Percentiles rank a stretch among this genome's conserved stretches.
Evolutionary conservation across 2,888 invertebrate genomes (phyloP).

Genomic region (Campopleginae sp.): DNA sequence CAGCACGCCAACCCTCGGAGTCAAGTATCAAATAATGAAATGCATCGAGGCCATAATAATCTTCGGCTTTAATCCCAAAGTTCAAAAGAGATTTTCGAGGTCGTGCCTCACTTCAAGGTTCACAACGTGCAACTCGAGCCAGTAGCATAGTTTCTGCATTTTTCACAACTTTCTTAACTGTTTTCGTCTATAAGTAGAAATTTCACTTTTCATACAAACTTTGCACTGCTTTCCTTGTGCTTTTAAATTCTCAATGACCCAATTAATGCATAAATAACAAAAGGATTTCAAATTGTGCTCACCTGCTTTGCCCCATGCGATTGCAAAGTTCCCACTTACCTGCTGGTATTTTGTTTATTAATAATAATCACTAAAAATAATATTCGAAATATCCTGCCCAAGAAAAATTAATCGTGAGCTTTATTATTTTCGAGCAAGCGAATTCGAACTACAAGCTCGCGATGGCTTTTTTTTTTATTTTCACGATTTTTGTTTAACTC

Average conservation of each 20-base stretch:
- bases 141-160: neutral
- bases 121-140: constrained; percentile 12
- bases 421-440: neutral
- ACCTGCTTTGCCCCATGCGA: neutral
- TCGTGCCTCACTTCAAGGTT: constrained; percentile 30
- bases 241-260: neutral
- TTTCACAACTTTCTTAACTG: neutral
- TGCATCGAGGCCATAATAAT: constrained; percentile 15
- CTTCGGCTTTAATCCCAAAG: constrained; percentile 23
- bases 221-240: neutral
- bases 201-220: neutral
- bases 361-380: neutral
- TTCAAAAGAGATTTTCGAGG: constrained; percentile 40
- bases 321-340: neutral
- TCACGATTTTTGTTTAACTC: neutral
- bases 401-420: neutral
- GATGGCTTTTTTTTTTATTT: neutral
- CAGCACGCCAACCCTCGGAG: constrained; percentile 31
- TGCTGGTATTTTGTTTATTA: neutral
- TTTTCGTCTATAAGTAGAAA: constrained; percentile 21
- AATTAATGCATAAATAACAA: constrained; percentile 2
- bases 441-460: neutral
- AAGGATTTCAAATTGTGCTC: neutral
- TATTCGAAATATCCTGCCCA: neutral
- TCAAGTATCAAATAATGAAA: constrained; percentile 40